Evolutionary conservation across 1,140 invertebrate genomes (phyloP), one percentile per base, ranked within the genome.

Genomic region (Drosophila sucinea): DNA sequence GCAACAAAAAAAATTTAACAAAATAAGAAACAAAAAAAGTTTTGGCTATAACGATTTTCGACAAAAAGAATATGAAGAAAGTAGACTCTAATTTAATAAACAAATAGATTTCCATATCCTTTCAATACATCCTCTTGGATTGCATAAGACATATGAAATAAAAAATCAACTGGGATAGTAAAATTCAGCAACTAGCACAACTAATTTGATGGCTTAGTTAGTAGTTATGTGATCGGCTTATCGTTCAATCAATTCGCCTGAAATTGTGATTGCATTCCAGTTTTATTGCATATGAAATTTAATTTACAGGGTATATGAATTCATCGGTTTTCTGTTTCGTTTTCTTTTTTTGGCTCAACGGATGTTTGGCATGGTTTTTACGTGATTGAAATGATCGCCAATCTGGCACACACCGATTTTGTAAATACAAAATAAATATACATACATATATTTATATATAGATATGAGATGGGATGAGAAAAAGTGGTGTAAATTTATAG

Each of bases 311-410:
- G 44, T 51, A 51, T 25, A 3, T 8, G 0, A 8, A 8, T 51
- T 61, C 57, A 60, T 64, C 30, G 7, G 10, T 41, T 11, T 23
- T 4, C 6, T 60, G 60, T 61, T 69, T 51, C 47, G 57, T 61
- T 7, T 67, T 70, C 58, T 51, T 29, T 70, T 70, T 78, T 35
- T 68, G 67, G 61, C 70, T 60, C 65, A 70, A 56, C 81, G 83
- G 83, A 86, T 87, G 82, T 86, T 86, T 86, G 74, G 82, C 82
- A 79, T 70, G 79, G 66, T 87, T 85, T 81, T 68, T 40, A 33
- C 29, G 33, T 35, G 76, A 56, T 47, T 67, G 55, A 60, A 67
- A 51, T 60, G 75, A 78, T 76, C 60, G 47, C 57, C 32, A 67
- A 60, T 67, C 71, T 82, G 66, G 82, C 82, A 82, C 81, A 86